Base-by-base conservation (phyloP, 2,888 invertebrate species). In the Cryptocephalus moraei region DNA sequence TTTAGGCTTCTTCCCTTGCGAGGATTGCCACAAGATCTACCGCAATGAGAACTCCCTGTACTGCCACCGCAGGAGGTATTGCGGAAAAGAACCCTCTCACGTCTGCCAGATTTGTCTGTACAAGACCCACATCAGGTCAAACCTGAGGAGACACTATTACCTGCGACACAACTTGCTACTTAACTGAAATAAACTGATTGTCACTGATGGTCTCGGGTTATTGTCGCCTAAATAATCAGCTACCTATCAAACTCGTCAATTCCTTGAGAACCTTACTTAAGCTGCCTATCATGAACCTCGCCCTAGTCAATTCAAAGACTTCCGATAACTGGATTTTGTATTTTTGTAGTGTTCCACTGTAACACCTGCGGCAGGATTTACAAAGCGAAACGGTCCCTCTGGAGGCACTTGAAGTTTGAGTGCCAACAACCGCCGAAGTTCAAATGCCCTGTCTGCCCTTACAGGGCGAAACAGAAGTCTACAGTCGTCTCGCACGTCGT, bases 371-470 rank as follows among this genome's bases (percentile, higher is more conserved):
- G 48, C 32, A 48, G 48, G 32, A 33, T 22, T 12, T 51, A 51
- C 39, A 51, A 46, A 45, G 39, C 46, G 32, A 51, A 49, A 33
- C 38, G 32, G 8, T 53, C 51, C 11, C 41, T 58, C 36, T 49
- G 49, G 32, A 57, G 56, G 10, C 61, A 62, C 50, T 51, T 47
- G 22, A 57, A 54, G 41, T 58, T 53, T 41, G 59, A 62, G 45
- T 63, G 62, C 45, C 58, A 58, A 41, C 57, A 60, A 38, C 47
- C 49, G 42, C 60, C 61, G 1, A 49, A 52, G 41, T 56, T 62
- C 45, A 49, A 49, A 32, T 61, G 62, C 43, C 22, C 47, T 8
- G 46, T 41, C n/a, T 55, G 55, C 9, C 8, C 31, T 8, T 49
- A 47, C 32, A 42, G 34, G 41, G 33, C 47, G 2, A 54, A 54